Conservation (phyloP, 2,797 vertebrate species). For the Aselliscus stoliczkanus region DNA sequence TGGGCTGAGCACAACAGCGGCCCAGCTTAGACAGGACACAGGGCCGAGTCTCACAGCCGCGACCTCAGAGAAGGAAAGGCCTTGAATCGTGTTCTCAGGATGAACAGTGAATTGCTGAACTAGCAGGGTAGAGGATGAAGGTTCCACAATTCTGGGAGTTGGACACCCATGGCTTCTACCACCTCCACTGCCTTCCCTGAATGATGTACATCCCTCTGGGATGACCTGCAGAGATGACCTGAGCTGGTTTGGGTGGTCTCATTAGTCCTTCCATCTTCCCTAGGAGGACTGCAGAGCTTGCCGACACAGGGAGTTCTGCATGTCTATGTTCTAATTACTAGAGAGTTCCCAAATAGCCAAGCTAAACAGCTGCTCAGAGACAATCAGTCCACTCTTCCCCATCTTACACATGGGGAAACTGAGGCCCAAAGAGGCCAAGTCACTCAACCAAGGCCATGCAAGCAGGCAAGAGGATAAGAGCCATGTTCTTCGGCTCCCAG, state of each 20-base stretch:
- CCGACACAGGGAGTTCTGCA: background rate
- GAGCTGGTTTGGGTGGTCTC: background rate
- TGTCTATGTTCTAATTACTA: background rate
- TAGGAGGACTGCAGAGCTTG: background rate
- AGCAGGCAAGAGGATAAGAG: background rate
- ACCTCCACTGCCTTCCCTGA: background rate
- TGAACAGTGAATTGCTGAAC: background rate
- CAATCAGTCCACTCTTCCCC: background rate
- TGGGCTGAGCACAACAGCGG: background rate
- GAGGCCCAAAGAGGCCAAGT: background rate
- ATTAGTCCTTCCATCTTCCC: background rate
- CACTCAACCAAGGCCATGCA: background rate
- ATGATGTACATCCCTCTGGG: background rate
- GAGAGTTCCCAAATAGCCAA: background rate
- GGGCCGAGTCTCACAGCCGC: background rate
- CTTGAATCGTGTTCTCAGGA: background rate
- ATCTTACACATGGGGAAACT: background rate
- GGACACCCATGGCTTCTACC: background rate
- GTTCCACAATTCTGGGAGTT: background rate
- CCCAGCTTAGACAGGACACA: background rate
- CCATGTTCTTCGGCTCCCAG: background rate
- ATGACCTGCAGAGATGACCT: background rate
- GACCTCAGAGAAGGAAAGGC: background rate
- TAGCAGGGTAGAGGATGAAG: background rate
- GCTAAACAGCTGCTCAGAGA: background rate